Evolutionary conservation across 1,140 invertebrate species (phyloP).

Genomic region (Metaphire vulgaris): DNA sequence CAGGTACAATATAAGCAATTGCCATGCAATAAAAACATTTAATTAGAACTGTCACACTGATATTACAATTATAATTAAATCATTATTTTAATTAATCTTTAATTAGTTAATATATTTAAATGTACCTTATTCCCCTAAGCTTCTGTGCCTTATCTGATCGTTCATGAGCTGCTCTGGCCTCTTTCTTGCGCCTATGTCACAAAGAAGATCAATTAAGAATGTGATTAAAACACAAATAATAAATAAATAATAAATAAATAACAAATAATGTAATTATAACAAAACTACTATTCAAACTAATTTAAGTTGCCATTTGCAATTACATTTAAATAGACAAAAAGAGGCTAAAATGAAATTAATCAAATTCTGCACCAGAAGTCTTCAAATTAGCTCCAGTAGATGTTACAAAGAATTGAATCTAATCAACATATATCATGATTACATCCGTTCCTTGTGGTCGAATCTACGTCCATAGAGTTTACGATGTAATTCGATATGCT

Average conservation of each 20-base stretch:
- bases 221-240: conserved; percentile 12
- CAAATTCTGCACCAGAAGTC: too few relatives aligned
- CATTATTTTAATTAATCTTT: neutral
- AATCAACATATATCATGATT: too few relatives aligned
- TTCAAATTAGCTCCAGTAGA: too few relatives aligned
- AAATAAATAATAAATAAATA: too few relatives aligned
- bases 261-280: too few relatives aligned
- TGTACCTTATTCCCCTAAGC: conserved; percentile 78
- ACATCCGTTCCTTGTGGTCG: conserved; percentile 91
- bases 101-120: too few relatives aligned
- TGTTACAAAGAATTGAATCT: too few relatives aligned
- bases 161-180: conserved; percentile 85
- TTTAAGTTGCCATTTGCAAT: too few relatives aligned
- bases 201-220: conserved; percentile 18
- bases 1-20: neutral
- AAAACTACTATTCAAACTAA: too few relatives aligned
- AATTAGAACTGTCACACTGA: conserved; percentile 3
- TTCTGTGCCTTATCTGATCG: conserved; percentile 80
- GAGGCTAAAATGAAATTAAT: too few relatives aligned
- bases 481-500: conserved; percentile 95
- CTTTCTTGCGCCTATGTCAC: conserved; percentile 71
- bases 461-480: conserved; percentile 91
- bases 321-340: too few relatives aligned
- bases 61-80: neutral
- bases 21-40: neutral